Conservation (phyloP, 2,113 vertebrate genomes). For the Cryptotis parvus region DNA sequence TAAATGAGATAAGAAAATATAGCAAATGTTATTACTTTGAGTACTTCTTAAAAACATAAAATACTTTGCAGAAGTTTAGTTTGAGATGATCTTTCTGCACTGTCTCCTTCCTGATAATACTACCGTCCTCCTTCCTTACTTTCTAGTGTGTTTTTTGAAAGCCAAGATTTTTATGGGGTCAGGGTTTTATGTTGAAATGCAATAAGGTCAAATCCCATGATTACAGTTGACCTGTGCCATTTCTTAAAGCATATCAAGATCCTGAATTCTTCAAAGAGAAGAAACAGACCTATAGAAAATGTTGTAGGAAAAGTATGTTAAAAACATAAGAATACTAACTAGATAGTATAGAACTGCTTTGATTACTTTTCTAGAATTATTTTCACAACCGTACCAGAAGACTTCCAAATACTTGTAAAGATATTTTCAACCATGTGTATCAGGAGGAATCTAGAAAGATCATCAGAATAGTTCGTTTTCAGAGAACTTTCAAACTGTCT, state of each 20-base stretch:
- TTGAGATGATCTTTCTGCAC: too few species aligned
- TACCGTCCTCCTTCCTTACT: too few species aligned
- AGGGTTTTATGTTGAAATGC: conserved; percentile 14
- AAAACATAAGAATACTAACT: conserved; percentile 5
- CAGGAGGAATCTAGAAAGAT: conserved; percentile 20
- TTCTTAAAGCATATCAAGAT: conserved; percentile 11
- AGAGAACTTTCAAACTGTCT: not conserved
- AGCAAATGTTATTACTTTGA: not conserved
- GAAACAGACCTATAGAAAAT: not conserved
- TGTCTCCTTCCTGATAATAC: too few species aligned
- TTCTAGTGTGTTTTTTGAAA: not conserved
- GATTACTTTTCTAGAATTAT: not conserved
- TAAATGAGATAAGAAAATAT: conserved; percentile 10
- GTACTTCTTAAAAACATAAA: not conserved
- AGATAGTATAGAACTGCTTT: not conserved
- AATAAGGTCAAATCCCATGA: not conserved
- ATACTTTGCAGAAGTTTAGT: too few species aligned
- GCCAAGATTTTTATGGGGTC: not conserved
- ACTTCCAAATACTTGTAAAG: not conserved
- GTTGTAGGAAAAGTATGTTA: not conserved
- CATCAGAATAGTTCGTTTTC: too few species aligned
- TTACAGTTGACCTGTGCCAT: not conserved
- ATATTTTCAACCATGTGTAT: not conserved
- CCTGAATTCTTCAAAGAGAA: conserved; percentile 13
- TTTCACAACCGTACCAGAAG: not conserved